phyloP scores from a whole-genome alignment of 2,797 vertebrate species.

The Bovichtus variegatus region DNA sequence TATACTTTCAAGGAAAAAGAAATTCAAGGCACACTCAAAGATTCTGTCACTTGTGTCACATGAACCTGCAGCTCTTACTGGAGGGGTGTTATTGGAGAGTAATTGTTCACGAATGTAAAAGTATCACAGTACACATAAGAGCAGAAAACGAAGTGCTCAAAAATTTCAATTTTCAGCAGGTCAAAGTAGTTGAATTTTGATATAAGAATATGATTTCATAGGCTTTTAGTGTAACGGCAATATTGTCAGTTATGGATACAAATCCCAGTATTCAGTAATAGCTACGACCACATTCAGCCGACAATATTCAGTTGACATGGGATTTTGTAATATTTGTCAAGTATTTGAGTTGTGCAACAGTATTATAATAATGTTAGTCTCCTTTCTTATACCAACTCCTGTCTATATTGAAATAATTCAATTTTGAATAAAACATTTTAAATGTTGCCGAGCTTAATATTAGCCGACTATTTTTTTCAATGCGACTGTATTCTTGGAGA shows the following conservation, averaged over 20 bases:
- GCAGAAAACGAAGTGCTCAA: neutral
- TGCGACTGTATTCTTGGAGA: conserved; percentile 18
- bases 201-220: neutral
- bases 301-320: neutral
- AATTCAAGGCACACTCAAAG: neutral
- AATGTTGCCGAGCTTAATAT: conserved; percentile 24
- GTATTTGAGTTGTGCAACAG: neutral
- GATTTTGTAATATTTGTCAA: neutral
- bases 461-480: conserved; percentile 16
- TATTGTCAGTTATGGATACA: too few relatives aligned
- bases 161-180: neutral
- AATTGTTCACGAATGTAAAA: neutral
- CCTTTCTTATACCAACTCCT: conserved; percentile 5
- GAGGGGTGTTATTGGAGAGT: neutral
- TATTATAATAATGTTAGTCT: conserved; percentile 5
- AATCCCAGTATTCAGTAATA: neutral
- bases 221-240: too few relatives aligned
- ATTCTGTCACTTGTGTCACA: neutral
- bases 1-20: neutral
- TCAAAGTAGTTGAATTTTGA: neutral
- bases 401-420: conserved; percentile 25
- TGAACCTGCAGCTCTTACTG: neutral
- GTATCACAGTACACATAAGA: neutral
- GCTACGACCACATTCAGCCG: neutral
- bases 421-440: conserved; percentile 35